phyloP scores from a whole-genome alignment of 92 coral and sea anemone species.

The Porites rus region DNA sequence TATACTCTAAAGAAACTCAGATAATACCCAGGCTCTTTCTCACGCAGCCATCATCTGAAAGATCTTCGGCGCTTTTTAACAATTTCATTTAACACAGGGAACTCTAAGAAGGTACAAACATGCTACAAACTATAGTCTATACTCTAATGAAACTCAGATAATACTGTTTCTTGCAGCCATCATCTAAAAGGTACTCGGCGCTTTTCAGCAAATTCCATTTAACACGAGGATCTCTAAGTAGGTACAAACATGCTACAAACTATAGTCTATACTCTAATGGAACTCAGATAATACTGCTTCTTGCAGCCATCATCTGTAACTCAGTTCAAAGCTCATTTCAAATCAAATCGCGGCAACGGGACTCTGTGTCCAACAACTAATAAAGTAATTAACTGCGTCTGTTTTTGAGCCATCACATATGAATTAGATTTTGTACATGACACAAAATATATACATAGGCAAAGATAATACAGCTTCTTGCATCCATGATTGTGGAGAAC shows the following conservation, averaged over 20 bases:
- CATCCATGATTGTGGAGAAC: not conserved
- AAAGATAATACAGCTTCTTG: not conserved
- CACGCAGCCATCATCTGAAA: not conserved
- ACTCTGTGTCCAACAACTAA: not conserved
- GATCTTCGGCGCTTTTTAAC: not conserved
- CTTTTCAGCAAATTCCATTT: not conserved
- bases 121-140: too few relatives aligned
- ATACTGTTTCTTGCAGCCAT: not conserved
- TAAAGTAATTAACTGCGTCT: not conserved
- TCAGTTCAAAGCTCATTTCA: not conserved
- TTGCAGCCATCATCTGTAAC: not conserved
- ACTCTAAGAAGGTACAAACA: too few relatives aligned
- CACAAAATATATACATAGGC: not conserved
- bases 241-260: too few relatives aligned
- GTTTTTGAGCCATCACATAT: not conserved
- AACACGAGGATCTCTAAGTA: not conserved
- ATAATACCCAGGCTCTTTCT: not conserved
- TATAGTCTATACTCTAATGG: not conserved
- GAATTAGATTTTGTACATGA: too few relatives aligned
- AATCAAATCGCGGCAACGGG: not conserved
- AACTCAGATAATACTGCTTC: not conserved
- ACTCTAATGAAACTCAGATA: not conserved
- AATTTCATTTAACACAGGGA: not conserved
- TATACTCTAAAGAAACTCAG: not conserved
- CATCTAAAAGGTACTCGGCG: not conserved